Percentiles rank a stretch among this genome's conserved stretches.
Evolutionary conservation across 1,140 invertebrate species (phyloP).

Genomic region (Macrotrachela quadricornifera): DNA sequence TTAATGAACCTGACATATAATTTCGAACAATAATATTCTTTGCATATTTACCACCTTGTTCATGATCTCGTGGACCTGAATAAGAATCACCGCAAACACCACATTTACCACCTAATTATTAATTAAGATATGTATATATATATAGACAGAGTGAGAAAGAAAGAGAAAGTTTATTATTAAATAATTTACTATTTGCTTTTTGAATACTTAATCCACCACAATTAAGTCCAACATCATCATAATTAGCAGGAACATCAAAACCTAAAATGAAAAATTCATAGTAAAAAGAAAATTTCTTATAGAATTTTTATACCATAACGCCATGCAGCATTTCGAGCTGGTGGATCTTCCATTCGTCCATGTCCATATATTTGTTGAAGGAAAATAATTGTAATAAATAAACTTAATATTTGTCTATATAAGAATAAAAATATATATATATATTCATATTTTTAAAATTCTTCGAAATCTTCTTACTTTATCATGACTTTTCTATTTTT

Average conservation of each 20-base stretch:
- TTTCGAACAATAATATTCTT: conserved; percentile 20
- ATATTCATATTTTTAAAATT: no score
- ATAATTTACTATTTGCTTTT: conserved; percentile 4
- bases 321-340: conserved; percentile 75
- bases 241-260: conserved; percentile 71
- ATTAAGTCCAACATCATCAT: conserved; percentile 65
- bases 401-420: no score
- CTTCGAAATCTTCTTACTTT: no score
- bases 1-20: conserved; percentile 17
- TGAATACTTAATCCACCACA: conserved; percentile 51
- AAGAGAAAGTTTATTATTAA: neutral
- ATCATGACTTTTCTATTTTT: no score
- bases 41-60: conserved; percentile 24
- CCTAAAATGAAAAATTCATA: conserved; percentile 16
- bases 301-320: conserved; percentile 43
- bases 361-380: conserved; percentile 36
- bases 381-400: no score
- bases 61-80: conserved; percentile 20
- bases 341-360: conserved; percentile 63
- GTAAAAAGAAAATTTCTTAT: no score
- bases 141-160: neutral
- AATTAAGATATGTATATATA: neutral
- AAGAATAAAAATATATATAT: no score
- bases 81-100: conserved; percentile 28
- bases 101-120: conserved; percentile 21